Evolutionary conservation across 2,797 vertebrate genomes (phyloP), one percentile per base, ranked within the genome.

Genomic region (Urophycis tenuis): DNA sequence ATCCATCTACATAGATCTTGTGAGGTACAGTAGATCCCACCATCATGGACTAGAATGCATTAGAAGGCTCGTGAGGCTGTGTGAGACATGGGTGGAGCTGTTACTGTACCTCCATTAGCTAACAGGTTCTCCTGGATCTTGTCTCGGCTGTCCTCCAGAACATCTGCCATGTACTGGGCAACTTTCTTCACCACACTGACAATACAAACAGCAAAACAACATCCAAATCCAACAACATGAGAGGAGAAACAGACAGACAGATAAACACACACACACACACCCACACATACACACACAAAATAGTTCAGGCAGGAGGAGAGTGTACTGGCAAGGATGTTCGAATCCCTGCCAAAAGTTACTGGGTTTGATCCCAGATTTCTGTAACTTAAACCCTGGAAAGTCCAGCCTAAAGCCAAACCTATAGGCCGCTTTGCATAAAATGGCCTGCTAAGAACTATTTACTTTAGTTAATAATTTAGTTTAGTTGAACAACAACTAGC

Each of bases 71-170:
- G 36, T 22, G 25, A n/a, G n/a, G 25, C 72, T 30, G 35, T 15
- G 29, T 9, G 12, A 73, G 25, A 29, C 34, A 72, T 72, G 32
- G 32, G 11, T 25, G 22, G 11, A 15, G 36, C 10, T 1, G 14
- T 29, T 3, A 29, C 34, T 14, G 87, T 90, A 98, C 96, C 95
- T 94, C 95, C 97, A 34, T 95, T 99, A 81, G 97, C 98, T 92
- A 99, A 89, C 80, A 99, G 93, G 85, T 99, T 99, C 91, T 99
- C 98, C 85, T 98, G 97, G 81, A 99, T 96, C 94, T 98, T 99
- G 88, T 99, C 97, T 91, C 95, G 94, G 88, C 95, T 98, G 87
- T 99, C 98, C 92, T 99, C 98, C 81, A 99, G 88, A 81, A 99
- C 98, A 45, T 98, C 97, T 69, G 96, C 95, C 97, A 99, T 99